Percentiles rank a stretch among this genome's conserved stretches.
Conservation (phyloP, 1,140 invertebrate species). For the Drosophila oshimai region DNA sequence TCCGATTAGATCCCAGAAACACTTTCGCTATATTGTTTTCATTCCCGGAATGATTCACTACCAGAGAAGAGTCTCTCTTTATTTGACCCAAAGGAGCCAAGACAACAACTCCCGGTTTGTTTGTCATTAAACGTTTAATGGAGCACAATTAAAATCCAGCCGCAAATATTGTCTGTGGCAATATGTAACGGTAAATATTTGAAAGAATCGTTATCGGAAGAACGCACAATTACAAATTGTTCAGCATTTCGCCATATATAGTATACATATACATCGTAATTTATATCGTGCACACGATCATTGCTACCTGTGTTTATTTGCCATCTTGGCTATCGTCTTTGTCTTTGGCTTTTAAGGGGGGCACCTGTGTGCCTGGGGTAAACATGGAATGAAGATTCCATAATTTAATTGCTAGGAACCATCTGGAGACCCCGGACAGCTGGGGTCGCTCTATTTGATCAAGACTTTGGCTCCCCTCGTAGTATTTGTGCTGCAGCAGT, state of each 20-base stretch:
- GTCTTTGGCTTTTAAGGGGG: constrained; percentile 6
- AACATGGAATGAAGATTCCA: constrained; percentile 50
- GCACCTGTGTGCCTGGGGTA: constrained; percentile 43
- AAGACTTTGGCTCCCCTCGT: constrained; percentile 1
- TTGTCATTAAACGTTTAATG: constrained; percentile 42
- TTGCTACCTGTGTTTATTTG: constrained; percentile 74
- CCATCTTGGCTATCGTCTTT: constrained; percentile 42
- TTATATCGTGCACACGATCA: constrained; percentile 26
- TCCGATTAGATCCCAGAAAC: constrained; percentile 49
- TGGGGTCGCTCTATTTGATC: constrained; percentile 46
- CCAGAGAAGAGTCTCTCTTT: constrained; percentile 37
- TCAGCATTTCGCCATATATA: constrained; percentile 57
- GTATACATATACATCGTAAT: background rate
- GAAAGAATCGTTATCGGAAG: constrained; percentile 21
- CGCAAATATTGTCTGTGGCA: constrained; percentile 58
- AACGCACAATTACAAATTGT: constrained; percentile 78
- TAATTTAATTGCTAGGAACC: constrained; percentile 36
- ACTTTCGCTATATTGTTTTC: constrained; percentile 46
- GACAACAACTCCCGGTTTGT: constrained; percentile 24
- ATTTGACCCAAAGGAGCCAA: constrained; percentile 48
- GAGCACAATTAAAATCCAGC: constrained; percentile 66
- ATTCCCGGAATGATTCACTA: constrained; percentile 43
- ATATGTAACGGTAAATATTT: constrained; percentile 73
- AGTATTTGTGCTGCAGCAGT: constrained; percentile 66
- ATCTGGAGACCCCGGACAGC: constrained; percentile 4